Conservation (phyloP, 1,140 invertebrate genomes). For the Hycleus phaleratus region DNA sequence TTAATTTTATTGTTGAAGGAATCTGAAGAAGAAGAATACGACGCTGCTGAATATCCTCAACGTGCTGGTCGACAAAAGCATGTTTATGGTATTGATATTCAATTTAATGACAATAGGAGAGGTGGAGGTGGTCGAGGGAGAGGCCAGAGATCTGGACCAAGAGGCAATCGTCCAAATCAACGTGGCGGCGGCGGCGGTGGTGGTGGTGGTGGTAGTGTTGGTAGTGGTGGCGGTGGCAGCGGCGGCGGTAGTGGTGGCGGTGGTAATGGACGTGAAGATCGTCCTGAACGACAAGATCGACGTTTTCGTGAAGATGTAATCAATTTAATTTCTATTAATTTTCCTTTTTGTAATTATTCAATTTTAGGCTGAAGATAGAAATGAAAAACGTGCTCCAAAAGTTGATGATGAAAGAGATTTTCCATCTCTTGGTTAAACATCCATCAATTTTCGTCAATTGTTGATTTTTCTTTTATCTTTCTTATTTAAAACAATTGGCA, state of each 20-base stretch:
- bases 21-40: slow-evolving; percentile 59
- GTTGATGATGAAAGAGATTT: slow-evolving; percentile 94
- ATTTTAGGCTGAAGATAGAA: slow-evolving; percentile 29
- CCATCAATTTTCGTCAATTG: slow-evolving; percentile 1
- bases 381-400: slow-evolving; percentile 67
- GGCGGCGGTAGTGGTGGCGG: background rate
- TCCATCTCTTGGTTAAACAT: slow-evolving; percentile 73
- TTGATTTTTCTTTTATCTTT: slow-evolving; percentile 1
- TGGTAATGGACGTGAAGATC: slow-evolving; percentile 17
- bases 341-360: background rate
- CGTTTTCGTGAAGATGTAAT: slow-evolving; percentile 31
- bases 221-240: slow-evolving; percentile 38
- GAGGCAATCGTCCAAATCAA: slow-evolving; percentile 23
- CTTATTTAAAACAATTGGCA: background rate
- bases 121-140: slow-evolving; percentile 56
- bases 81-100: slow-evolving; percentile 81
- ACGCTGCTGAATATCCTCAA: slow-evolving; percentile 74
- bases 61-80: slow-evolving; percentile 81
- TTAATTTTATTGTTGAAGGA: slow-evolving; percentile 20
- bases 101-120: slow-evolving; percentile 75
- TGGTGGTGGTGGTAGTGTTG: slow-evolving; percentile 19
- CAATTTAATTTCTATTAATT: background rate
- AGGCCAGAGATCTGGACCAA: slow-evolving; percentile 40
- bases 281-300: slow-evolving; percentile 29
- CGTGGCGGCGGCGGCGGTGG: slow-evolving; percentile 28